Conservation (phyloP, 1,140 invertebrate genomes). For the Drosophila navojoa region DNA sequence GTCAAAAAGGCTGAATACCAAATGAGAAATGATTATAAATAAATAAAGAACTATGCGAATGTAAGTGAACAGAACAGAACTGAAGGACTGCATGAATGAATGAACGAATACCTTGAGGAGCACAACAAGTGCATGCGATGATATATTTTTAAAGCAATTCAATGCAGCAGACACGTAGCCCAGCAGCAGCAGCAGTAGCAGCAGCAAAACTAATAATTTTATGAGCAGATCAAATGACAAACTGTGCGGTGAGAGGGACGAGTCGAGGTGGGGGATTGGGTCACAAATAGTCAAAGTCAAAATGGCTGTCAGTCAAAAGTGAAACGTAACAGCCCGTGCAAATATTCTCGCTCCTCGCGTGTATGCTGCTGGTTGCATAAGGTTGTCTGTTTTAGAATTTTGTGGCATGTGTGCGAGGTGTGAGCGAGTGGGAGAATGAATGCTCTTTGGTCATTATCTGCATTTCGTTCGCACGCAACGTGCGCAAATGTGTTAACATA, state of each 20-base stretch:
- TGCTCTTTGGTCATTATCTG: conserved; percentile 20
- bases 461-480: conserved; percentile 40
- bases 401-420: conserved; percentile 50
- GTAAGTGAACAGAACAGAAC: not conserved
- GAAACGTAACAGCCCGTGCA: conserved; percentile 59
- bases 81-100: conserved; percentile 52
- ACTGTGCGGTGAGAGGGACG: not conserved
- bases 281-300: conserved; percentile 48
- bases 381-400: conserved; percentile 60
- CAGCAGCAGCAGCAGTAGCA: conserved; percentile 2
- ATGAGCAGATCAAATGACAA: conserved; percentile 66
- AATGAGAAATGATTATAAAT: conserved; percentile 58
- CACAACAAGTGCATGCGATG: conserved; percentile 36
- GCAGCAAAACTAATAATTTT: conserved; percentile 69
- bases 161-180: conserved; percentile 50
- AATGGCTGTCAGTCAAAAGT: conserved; percentile 76
- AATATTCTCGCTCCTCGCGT: conserved; percentile 7
- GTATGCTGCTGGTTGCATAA: conserved; percentile 57
- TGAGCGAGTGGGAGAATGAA: conserved; percentile 22
- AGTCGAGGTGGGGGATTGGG: not conserved
- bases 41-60: conserved; percentile 58
- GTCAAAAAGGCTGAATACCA: conserved; percentile 24
- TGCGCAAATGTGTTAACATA: conserved; percentile 75
- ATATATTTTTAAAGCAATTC: conserved; percentile 67
- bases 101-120: conserved; percentile 12